A percentile compares a stretch with the other conserved stretches of the same genome.
These are phyloP conservation scores for Sphecodes monilicornis DNA, from an alignment of 2,888 invertebrate genomes.

Conservation along the genomic window DNA sequence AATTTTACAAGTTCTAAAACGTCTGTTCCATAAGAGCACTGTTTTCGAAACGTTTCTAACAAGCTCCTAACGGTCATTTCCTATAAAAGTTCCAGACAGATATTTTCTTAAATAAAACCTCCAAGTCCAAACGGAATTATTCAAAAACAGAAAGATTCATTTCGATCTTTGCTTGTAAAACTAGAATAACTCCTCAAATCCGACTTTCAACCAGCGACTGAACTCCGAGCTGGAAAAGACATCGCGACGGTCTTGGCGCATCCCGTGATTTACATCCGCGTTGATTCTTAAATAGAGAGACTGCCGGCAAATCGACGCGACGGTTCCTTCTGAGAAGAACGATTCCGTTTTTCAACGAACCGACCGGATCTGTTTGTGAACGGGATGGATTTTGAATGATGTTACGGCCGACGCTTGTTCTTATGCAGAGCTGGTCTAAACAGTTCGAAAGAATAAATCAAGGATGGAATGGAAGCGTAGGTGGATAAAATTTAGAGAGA, in stretches of 20 bases:
- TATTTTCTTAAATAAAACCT: not conserved
- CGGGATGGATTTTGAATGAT: conserved; percentile 29
- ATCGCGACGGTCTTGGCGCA: not conserved
- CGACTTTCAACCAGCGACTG: not conserved
- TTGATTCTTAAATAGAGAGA: conserved; percentile 3
- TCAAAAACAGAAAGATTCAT: not conserved
- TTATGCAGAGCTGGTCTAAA: not conserved
- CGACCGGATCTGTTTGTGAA: conserved; percentile 13
- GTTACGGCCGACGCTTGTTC: conserved; percentile 6
- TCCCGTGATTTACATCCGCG: conserved; percentile 23
- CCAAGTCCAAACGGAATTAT: not conserved
- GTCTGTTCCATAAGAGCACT: no score
- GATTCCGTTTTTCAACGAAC: conserved; percentile 14
- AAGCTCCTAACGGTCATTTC: no score
- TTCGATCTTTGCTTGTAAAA: not conserved
- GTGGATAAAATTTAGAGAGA: not conserved
- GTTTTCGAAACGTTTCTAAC: no score
- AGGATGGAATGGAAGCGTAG: no score
- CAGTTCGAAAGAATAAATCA: not conserved
- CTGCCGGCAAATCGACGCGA: conserved; percentile 9
- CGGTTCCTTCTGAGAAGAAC: conserved; percentile 29
- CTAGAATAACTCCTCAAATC: not conserved
- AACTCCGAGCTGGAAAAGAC: conserved; percentile 15
- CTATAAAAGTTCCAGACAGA: no score
- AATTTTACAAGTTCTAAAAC: no score